phyloP scores from a whole-genome alignment of 1,140 invertebrate species.

The Cepaea nemoralis region DNA sequence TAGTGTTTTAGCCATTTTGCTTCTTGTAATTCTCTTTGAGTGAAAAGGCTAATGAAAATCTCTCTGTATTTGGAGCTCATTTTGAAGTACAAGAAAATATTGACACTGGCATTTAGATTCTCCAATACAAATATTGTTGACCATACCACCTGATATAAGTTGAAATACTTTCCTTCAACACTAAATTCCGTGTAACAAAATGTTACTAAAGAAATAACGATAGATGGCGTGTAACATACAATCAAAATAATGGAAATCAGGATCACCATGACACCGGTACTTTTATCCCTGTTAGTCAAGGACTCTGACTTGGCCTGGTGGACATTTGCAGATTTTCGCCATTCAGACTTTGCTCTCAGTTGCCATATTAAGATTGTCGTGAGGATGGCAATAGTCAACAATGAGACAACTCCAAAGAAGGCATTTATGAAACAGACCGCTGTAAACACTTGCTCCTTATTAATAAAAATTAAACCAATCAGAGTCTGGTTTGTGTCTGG shows the following conservation, averaged over 20 bases:
- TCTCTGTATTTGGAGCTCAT: conserved; percentile 8
- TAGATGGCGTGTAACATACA: not conserved
- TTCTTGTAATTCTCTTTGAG: too few species aligned
- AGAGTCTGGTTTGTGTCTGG: not conserved
- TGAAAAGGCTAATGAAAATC: not conserved
- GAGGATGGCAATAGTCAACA: not conserved
- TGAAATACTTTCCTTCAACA: not conserved
- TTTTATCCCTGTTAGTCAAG: not conserved
- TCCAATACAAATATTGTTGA: not conserved
- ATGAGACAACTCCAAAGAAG: not conserved
- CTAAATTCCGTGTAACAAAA: not conserved
- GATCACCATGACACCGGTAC: not conserved
- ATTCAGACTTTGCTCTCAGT: not conserved
- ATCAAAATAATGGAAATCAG: not conserved
- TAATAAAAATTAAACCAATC: not conserved
- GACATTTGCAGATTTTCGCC: not conserved
- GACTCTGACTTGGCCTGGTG: not conserved
- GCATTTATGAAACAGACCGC: not conserved
- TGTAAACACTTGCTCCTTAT: too few species aligned
- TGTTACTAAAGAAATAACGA: not conserved
- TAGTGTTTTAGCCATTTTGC: too few species aligned
- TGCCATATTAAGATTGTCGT: not conserved
- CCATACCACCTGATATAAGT: not conserved
- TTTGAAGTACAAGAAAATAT: conserved; percentile 15
- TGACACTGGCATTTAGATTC: not conserved